Base-by-base conservation (phyloP, 2,797 vertebrate species). In the Lagodon rhomboides region DNA sequence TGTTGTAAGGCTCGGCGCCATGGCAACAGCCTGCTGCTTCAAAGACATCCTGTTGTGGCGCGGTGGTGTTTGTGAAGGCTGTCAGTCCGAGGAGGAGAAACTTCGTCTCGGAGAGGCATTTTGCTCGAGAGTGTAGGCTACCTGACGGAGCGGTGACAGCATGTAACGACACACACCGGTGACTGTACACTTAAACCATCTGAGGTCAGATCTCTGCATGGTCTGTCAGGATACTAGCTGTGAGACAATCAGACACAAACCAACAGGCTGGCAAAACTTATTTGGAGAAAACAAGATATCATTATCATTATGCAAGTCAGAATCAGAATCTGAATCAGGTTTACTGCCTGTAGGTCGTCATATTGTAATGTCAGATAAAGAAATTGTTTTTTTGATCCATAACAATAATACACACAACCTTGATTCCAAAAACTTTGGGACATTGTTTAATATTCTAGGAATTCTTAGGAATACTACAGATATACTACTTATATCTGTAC, bases 1-100 rank as follows among this genome's bases (percentile, higher is more conserved):
- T 68, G 76, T 83, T 75, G 75, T 59, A 43, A 79, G 72, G 58
- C 68, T 41, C 0, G 73, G 44, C 20, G 46, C 85, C 85, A 90
- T 91, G 85, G 87, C 86, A 91, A 93, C 90, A 73, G 83, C 60
- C 73, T 54, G 49, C 76, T 73, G 68, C 75, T 60, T 75, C 68
- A 70, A 75, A 89, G 77, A 66, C 74, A 58, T 64, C 38, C 76
- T 73, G 69, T 60, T 62, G 77, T 61, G 81, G n/a, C 53, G 64
- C 51, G 60, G 46, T 60, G 66, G 43, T 61, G 64, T 85, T 75
- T 58, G 71, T 66, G 79, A 86, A 68, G 66, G 67, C 25, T 22
- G 9, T 81, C 77, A 74, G 66, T 80, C 51, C 1, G 23, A 68
- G 51, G 34, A 50, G 47, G 68, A 6, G 16, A 17, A 73, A 78